A percentile compares a stretch with the other conserved stretches of the same genome.
phyloP scores from a whole-genome alignment of 1,140 invertebrate genomes.

The Meloidogyne floridensis region DNA sequence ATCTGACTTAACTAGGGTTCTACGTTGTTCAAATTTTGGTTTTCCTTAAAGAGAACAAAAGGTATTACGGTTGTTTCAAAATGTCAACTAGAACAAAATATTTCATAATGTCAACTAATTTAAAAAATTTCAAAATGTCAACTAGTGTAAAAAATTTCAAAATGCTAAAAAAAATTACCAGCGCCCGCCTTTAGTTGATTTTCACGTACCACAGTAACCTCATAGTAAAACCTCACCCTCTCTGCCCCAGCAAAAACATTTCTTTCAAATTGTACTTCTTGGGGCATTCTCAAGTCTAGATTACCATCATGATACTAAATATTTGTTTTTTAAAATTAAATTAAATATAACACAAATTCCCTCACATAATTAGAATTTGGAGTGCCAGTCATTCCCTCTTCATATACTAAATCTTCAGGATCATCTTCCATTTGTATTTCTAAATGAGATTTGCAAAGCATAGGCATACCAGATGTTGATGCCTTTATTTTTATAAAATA shows the following conservation, averaged over 20 bases:
- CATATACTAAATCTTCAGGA: not conserved
- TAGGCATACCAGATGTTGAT: not conserved
- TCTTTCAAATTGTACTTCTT: slow-evolving; percentile 48
- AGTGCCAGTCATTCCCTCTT: not conserved
- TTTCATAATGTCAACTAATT: not conserved
- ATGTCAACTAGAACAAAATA: too few species aligned
- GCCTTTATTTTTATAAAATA: not conserved
- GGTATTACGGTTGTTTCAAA: not conserved
- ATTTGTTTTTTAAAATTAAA: not conserved
- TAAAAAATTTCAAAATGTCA: not conserved
- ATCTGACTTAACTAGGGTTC: slow-evolving; percentile 17
- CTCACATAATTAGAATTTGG: too few species aligned
- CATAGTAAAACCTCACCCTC: slow-evolving; percentile 27
- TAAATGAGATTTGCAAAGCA: slow-evolving; percentile 29
- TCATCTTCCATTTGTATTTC: slow-evolving; percentile 36
- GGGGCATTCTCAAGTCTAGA: slow-evolving; percentile 21
- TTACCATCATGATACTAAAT: slow-evolving; percentile 1
- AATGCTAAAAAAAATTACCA: not conserved
- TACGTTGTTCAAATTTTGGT: slow-evolving; percentile 20
- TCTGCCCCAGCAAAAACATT: slow-evolving; percentile 45
- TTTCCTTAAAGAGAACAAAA: slow-evolving; percentile 17
- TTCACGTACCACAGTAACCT: slow-evolving; percentile 9
- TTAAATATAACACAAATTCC: too few species aligned
- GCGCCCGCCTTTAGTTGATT: slow-evolving; percentile 24
- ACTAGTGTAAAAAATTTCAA: slow-evolving; percentile 5